Base-by-base conservation (phyloP, 2,113 vertebrate genomes). In the Poeciliopsis prolifica region DNA sequence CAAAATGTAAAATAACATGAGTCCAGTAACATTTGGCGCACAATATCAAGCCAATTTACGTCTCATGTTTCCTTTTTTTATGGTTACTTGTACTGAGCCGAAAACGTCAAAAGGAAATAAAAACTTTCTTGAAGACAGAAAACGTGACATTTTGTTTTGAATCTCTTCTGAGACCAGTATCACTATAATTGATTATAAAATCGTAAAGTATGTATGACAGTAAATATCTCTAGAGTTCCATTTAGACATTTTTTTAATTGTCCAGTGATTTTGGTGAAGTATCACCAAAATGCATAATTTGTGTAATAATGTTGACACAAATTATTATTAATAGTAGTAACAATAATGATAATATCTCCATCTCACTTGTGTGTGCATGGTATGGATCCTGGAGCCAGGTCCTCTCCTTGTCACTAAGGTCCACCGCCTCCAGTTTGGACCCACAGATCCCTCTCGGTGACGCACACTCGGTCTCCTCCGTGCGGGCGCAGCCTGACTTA, bases 361-460 rank as follows among this genome's bases (percentile, higher is more conserved):
- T 94, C 95, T 94, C 88, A 96, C 92, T 92, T 77, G 86, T 83
- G 35, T 93, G 90, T 5, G 93, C 88, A 35, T 92, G 72, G 76
- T 92, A 93, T 3, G 91, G 68, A 42, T 88, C 77, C 70, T 92
- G 92, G 31, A 85, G 92, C 80, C 87, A 95, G 64, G 79, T 80
- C 9, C 77, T 79, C 3, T 92, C 91, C 72, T 87, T 94, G 73
- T 94, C 92, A 13, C 75, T 86, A 33, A 80, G 44, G 13, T 91
- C 90, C 81, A 91, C 78, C 2, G 40, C 73, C 24, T 94, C 92
- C 37, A 62, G 61, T 63, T 85, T 88, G 72, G 86, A 79, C 40
- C 73, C 83, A 64, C 79, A 83, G 63, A 80, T 79, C 69, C 82
- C 88, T 70, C 86, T 86, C 29, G 91, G 88, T 48, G 94, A 92